Conservation (phyloP, 2,888 invertebrate species). For the Tridacna gigas region DNA sequence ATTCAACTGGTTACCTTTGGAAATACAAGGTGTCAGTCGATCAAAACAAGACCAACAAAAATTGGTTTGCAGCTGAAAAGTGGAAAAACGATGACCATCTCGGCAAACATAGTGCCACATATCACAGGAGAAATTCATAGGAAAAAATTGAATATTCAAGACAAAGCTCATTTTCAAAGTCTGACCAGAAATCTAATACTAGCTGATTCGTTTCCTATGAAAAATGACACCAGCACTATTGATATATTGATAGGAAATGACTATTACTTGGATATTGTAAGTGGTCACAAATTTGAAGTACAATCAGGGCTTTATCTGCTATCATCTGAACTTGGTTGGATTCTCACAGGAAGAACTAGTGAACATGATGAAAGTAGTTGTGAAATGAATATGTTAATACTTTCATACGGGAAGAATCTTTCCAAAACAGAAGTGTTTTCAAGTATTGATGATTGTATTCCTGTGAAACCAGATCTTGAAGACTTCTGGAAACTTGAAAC, state of each 20-base stretch:
- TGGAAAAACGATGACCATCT: neutral
- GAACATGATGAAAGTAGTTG: neutral
- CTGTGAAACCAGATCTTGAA: neutral
- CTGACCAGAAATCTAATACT: neutral
- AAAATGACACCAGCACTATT: neutral
- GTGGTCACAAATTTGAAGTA: slow-evolving; percentile 18
- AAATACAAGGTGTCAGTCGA: slow-evolving; percentile 1
- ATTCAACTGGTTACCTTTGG: slow-evolving; percentile 30
- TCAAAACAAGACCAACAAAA: slow-evolving; percentile 23
- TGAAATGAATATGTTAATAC: slow-evolving; percentile 24
- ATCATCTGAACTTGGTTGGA: slow-evolving; percentile 11
- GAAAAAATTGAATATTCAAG: slow-evolving; percentile 1
- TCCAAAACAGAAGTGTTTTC: neutral
- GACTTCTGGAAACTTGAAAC: slow-evolving; percentile 3
- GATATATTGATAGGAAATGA: slow-evolving; percentile 20
- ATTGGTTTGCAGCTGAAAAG: slow-evolving; percentile 19
- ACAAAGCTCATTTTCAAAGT: neutral
- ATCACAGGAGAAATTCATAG: slow-evolving; percentile 28
- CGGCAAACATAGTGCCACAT: neutral
- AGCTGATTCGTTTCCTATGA: too few species aligned
- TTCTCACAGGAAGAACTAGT: slow-evolving; percentile 29
- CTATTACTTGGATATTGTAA: slow-evolving; percentile 23
- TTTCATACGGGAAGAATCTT: slow-evolving; percentile 10
- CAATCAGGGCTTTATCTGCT: slow-evolving; percentile 12
- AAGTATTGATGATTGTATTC: neutral